phyloP scores from a whole-genome alignment of 2,797 vertebrate species.

The Chloroceryle amazona region DNA sequence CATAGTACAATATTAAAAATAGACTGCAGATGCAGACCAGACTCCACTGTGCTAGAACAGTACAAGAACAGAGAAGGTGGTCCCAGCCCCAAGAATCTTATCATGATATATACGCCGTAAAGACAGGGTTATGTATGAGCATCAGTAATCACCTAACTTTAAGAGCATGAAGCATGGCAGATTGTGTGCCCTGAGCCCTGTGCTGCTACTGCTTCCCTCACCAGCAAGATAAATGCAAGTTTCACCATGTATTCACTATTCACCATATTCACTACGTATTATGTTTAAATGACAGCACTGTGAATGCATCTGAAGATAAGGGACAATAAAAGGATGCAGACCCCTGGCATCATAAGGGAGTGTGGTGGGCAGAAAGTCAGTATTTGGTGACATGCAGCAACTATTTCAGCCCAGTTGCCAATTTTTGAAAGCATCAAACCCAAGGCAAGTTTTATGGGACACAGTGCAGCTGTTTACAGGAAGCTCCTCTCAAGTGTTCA shows the following conservation, averaged over 20 bases:
- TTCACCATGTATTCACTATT: background rate
- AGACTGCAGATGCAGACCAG: background rate
- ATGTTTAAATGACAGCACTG: background rate
- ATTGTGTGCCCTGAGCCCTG: background rate
- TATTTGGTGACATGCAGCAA: background rate
- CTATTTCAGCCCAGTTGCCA: background rate
- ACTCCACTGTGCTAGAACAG: background rate
- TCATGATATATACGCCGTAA: fast-evolving
- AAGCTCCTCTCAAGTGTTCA: background rate
- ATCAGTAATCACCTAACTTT: background rate
- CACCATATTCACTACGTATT: background rate
- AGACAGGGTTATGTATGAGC: background rate
- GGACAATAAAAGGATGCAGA: background rate
- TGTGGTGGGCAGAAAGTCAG: background rate
- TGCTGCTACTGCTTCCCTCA: background rate
- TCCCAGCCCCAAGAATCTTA: background rate
- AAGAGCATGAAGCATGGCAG: background rate
- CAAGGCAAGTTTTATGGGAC: background rate
- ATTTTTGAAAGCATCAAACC: background rate
- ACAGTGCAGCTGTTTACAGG: background rate
- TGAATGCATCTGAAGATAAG: background rate
- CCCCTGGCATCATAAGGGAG: background rate
- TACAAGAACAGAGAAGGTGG: background rate
- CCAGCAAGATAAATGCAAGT: background rate
- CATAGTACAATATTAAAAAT: background rate